Conservation (phyloP, 2,797 vertebrate species). For the Hephaestus fuliginosus region DNA sequence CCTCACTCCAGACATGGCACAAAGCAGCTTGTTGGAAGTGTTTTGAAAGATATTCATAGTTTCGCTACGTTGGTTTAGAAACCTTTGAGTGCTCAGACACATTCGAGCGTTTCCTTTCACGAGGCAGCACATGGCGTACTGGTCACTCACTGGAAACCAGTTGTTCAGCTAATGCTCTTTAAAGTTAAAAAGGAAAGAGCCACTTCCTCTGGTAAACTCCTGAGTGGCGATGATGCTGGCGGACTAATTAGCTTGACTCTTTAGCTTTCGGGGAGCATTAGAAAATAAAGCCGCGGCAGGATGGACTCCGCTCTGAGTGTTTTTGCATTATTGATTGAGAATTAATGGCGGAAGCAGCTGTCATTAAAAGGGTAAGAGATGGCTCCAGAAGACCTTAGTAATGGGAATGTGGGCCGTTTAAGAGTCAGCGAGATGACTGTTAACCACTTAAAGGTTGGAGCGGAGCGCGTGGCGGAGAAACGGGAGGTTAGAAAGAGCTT, state of each 20-base stretch:
- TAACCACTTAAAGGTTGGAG: conserved; percentile 76
- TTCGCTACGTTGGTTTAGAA: not conserved
- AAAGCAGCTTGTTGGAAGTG: not conserved
- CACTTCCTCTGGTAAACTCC: conserved; percentile 76
- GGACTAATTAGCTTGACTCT: conserved; percentile 81
- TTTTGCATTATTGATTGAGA: conserved; percentile 84
- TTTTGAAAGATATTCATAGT: not conserved
- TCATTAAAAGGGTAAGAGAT: conserved; percentile 78
- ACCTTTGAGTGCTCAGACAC: not conserved
- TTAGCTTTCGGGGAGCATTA: conserved; percentile 80
- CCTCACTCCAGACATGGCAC: no score
- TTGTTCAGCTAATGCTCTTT: conserved; percentile 50
- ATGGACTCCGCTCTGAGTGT: conserved; percentile 76
- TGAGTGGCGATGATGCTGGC: conserved; percentile 76
- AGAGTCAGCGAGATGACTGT: conserved; percentile 72
- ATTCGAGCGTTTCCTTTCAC: not conserved
- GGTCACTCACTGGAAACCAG: conserved; percentile 55
- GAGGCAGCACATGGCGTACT: not conserved
- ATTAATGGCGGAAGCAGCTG: conserved; percentile 84
- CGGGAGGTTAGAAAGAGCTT: conserved; percentile 34
- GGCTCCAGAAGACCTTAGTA: conserved; percentile 77
- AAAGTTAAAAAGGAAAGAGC: conserved; percentile 41
- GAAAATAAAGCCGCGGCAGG: conserved; percentile 78
- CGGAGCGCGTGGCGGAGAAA: conserved; percentile 33
- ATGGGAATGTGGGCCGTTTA: conserved; percentile 78